These are phyloP conservation scores for Choloepus didactylus DNA, from an alignment of 2,797 vertebrate genomes.

Conservation along the genomic window DNA sequence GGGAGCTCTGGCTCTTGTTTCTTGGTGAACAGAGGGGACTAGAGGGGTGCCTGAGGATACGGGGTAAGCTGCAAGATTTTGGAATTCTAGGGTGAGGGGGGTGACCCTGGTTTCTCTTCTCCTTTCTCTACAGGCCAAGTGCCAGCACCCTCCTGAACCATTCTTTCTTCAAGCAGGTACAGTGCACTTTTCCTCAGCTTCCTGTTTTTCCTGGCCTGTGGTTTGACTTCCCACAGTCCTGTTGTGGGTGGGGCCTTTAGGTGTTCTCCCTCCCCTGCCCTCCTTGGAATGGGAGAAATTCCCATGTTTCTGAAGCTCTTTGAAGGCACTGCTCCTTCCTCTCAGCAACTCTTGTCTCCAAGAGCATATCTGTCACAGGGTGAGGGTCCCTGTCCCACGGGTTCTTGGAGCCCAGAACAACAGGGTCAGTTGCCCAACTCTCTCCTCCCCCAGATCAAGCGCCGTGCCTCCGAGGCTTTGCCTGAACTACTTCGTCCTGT, in stretches of 20 bases:
- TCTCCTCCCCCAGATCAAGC: slow-evolving; percentile 92
- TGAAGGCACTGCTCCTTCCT: not conserved
- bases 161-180: slow-evolving; percentile 99
- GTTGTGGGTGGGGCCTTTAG: not conserved
- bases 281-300: not conserved
- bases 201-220: not conserved
- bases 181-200: not conserved
- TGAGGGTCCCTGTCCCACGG: not conserved
- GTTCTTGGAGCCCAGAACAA: not conserved
- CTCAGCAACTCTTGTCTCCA: not conserved
- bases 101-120: not conserved
- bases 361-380: not conserved
- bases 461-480: slow-evolving; percentile 94
- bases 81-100: not conserved
- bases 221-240: not conserved
- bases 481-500: slow-evolving; percentile 95
- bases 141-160: slow-evolving; percentile 94
- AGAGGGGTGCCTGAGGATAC: not conserved
- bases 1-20: not conserved
- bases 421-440: not conserved
- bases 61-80: not conserved
- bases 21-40: not conserved
- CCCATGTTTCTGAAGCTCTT: not conserved
- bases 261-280: not conserved
- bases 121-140: slow-evolving; percentile 91